A percentile compares a stretch with the other conserved stretches of the same genome.
Evolutionary conservation across 2,888 invertebrate species (phyloP).

Genomic region (Watsonalla binaria): DNA sequence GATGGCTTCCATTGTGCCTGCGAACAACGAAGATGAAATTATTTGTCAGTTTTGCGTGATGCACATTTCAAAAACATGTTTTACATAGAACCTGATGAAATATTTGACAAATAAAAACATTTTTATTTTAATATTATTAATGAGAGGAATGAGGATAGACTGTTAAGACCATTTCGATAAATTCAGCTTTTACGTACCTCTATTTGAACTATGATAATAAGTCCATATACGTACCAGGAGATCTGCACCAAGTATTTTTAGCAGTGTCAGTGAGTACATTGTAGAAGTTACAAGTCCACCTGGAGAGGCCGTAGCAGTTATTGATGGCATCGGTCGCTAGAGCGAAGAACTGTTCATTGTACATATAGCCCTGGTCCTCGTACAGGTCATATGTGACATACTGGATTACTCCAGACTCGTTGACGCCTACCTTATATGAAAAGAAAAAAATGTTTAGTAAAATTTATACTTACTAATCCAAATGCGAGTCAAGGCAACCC

Average conservation of each 20-base stretch:
- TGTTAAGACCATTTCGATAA: not conserved
- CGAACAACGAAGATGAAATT: not conserved
- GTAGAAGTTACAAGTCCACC: conserved; percentile 39
- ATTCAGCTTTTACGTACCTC: not conserved
- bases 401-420: conserved; percentile 68
- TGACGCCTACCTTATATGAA: conserved; percentile 29
- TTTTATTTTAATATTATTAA: not conserved
- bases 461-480: too few species aligned
- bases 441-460: not conserved
- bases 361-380: conserved; percentile 64
- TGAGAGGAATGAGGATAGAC: not conserved
- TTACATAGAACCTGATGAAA: too few species aligned
- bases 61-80: too few species aligned
- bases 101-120: conserved; percentile 10
- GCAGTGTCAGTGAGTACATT: conserved; percentile 43
- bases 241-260: conserved; percentile 43
- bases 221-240: conserved; percentile 37
- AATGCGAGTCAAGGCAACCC: too few species aligned
- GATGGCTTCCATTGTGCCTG: conserved; percentile 73
- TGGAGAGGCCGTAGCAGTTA: conserved; percentile 37
- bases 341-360: conserved; percentile 33
- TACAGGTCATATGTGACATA: conserved; percentile 67
- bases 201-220: too few species aligned
- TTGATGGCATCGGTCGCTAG: conserved; percentile 18
- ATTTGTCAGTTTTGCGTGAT: too few species aligned